Conservation (phyloP, 2,888 invertebrate species). For the Stenchaetothrips biformis region DNA sequence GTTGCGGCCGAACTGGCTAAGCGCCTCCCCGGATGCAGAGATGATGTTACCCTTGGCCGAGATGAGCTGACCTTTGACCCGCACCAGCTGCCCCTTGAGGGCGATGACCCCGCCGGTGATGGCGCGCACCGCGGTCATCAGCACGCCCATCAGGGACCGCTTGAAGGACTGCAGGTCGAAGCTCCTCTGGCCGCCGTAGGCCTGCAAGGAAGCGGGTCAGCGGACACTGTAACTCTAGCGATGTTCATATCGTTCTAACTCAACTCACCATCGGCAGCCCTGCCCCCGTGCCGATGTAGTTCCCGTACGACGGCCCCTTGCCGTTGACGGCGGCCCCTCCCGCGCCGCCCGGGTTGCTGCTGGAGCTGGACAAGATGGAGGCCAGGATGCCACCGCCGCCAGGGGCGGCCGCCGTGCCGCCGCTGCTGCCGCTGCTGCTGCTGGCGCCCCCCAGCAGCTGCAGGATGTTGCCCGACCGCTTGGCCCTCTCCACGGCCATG, state of each 20-base stretch:
- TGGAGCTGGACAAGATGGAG: background rate
- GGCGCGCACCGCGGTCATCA: conserved; percentile 79
- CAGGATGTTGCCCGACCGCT: background rate
- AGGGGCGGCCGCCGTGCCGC: background rate
- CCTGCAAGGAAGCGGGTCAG: background rate
- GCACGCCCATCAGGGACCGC: conserved; percentile 73
- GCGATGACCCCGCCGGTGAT: conserved; percentile 80
- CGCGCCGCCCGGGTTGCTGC: background rate
- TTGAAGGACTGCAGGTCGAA: conserved; percentile 70
- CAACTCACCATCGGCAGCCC: conserved; percentile 1
- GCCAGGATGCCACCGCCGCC: background rate
- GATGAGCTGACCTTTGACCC: conserved; percentile 67
- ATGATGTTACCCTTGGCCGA: conserved; percentile 53
- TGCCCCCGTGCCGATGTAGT: conserved; percentile 11
- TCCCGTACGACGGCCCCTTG: background rate
- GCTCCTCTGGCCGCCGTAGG: conserved; percentile 36
- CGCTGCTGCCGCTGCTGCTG: background rate
- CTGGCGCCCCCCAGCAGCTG: conserved; percentile 7
- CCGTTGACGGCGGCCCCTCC: background rate
- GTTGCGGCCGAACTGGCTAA: conserved; percentile 16
- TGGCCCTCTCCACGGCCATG: background rate
- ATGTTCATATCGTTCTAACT: background rate
- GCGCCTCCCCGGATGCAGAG: conserved; percentile 19
- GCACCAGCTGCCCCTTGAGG: conserved; percentile 75
- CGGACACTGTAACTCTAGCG: background rate